Evolutionary conservation across 2,888 invertebrate genomes (phyloP).

Genomic region (Hirtodrosophila histrioides): DNA sequence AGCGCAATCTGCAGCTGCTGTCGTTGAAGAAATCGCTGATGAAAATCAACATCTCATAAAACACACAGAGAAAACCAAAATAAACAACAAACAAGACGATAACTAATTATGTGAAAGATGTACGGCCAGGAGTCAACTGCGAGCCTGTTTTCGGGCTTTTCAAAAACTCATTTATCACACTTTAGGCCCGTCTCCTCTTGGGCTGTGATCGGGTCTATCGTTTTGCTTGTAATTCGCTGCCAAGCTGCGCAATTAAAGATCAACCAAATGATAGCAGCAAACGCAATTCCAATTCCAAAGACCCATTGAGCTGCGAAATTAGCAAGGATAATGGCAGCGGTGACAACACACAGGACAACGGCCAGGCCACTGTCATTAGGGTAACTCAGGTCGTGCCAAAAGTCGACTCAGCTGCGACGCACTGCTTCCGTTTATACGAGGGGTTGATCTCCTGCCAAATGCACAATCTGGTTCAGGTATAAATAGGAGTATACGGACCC

Average conservation of each 20-base stretch:
- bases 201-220: slow-evolving; percentile 27
- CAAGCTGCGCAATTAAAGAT: slow-evolving; percentile 78
- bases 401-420: slow-evolving; percentile 68
- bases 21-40: slow-evolving; percentile 13
- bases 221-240: slow-evolving; percentile 68
- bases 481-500: neutral
- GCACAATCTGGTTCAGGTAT: slow-evolving; percentile 76
- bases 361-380: neutral
- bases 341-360: slow-evolving; percentile 62
- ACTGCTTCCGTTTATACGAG: slow-evolving; percentile 65
- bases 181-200: slow-evolving; percentile 42
- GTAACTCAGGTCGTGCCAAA: slow-evolving; percentile 65
- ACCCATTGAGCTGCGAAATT: slow-evolving; percentile 81
- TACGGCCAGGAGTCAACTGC: slow-evolving; percentile 14
- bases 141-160: slow-evolving; percentile 41
- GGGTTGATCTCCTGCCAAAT: slow-evolving; percentile 60
- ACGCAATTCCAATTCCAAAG: slow-evolving; percentile 56
- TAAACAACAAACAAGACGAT: slow-evolving; percentile 64
- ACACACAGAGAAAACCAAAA: slow-evolving; percentile 33
- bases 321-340: slow-evolving; percentile 81
- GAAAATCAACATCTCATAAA: slow-evolving; percentile 40
- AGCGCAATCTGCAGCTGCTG: slow-evolving; percentile 29
- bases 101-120: slow-evolving; percentile 55
- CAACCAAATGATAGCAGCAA: slow-evolving; percentile 44
- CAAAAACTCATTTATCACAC: slow-evolving; percentile 82